Conservation (phyloP, 2,113 vertebrate species). For the Sporophila hypoxantha region DNA sequence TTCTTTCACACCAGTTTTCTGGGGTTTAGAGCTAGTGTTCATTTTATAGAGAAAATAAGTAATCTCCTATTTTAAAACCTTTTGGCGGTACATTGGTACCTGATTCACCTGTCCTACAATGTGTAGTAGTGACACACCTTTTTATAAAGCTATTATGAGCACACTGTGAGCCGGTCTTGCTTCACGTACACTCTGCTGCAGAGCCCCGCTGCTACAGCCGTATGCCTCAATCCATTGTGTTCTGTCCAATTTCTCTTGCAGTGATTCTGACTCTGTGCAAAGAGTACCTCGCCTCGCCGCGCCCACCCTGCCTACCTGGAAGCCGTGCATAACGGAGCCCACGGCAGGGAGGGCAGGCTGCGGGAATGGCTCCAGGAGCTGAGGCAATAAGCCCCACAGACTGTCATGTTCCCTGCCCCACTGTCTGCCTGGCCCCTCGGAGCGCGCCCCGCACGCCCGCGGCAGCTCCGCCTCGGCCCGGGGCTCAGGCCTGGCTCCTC, state of each 20-base stretch:
- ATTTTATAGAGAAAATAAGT: background rate
- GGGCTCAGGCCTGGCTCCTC: background rate
- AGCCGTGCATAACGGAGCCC: accelerated
- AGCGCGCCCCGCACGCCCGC: background rate
- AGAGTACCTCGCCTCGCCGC: background rate
- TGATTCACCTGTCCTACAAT: accelerated
- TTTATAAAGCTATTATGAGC: accelerated
- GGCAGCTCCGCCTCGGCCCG: background rate
- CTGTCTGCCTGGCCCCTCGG: background rate
- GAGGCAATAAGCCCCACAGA: background rate
- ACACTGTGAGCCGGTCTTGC: accelerated
- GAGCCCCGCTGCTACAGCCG: background rate
- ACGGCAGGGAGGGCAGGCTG: background rate
- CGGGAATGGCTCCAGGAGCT: too few species aligned
- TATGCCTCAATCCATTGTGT: background rate
- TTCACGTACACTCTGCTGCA: background rate
- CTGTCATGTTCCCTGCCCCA: background rate
- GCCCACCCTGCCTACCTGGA: background rate
- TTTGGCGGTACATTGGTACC: accelerated
- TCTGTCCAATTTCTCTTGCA: background rate
- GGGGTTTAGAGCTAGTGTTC: background rate
- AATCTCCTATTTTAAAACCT: background rate
- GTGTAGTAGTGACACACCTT: background rate
- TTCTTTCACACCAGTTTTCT: background rate
- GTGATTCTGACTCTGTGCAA: accelerated